These are phyloP conservation scores for Lypha dubia DNA, from an alignment of 2,888 invertebrate genomes.

Conservation along the genomic window DNA sequence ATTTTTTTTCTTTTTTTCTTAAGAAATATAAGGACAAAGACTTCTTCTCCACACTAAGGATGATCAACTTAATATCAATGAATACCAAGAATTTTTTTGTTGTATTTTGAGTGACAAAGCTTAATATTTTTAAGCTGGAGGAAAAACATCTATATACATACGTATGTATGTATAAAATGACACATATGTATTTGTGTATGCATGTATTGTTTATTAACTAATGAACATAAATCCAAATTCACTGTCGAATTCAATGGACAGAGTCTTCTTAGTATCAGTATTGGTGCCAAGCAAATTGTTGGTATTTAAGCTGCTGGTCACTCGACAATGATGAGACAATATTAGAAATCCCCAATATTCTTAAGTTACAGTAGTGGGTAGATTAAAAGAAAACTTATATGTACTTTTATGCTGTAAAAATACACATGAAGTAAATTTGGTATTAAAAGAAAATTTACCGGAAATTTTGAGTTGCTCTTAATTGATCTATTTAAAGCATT, in stretches of 20 bases:
- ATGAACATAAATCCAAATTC: conserved; percentile 80
- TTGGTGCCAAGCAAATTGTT: background rate
- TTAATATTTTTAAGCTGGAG: background rate
- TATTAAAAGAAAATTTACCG: background rate
- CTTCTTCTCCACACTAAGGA: too few species aligned
- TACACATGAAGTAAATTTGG: conserved; percentile 28
- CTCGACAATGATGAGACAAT: conserved; percentile 26
- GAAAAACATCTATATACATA: background rate
- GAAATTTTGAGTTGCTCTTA: too few species aligned
- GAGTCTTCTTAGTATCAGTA: conserved; percentile 14
- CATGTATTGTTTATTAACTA: conserved; percentile 42
- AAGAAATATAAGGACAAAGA: too few species aligned
- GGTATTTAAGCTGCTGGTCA: conserved; percentile 12
- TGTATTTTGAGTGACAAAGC: background rate
- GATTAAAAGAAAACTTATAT: conserved; percentile 35
- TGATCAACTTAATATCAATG: background rate
- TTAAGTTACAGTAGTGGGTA: conserved; percentile 50
- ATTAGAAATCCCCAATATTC: conserved; percentile 12
- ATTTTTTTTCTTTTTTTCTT: too few species aligned
- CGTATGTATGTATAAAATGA: background rate
- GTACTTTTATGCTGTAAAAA: background rate
- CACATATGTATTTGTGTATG: too few species aligned
- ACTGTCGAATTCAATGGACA: conserved; percentile 75
- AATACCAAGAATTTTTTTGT: background rate
- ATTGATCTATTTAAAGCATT: too few species aligned